Conservation (phyloP, 1,140 invertebrate genomes). For the Drosophila kanapiae region DNA sequence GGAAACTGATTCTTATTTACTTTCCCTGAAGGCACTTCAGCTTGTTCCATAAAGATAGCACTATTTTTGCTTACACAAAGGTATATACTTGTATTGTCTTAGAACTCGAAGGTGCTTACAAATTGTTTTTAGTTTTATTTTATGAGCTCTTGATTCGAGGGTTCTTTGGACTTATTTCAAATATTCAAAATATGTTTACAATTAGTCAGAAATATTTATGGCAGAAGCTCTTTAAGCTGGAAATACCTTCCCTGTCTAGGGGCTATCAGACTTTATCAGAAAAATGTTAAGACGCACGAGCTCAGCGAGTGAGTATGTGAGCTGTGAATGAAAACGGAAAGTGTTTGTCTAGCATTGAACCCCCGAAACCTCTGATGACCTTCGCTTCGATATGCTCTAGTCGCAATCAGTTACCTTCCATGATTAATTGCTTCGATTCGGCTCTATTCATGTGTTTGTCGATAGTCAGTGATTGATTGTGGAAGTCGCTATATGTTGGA, state of each 20-base stretch:
- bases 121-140: not conserved
- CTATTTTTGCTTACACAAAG: conserved; percentile 19
- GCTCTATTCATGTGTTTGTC: conserved; percentile 9
- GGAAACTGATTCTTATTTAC: not conserved
- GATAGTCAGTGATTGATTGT: conserved; percentile 49
- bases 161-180: no score
- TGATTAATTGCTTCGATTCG: conserved; percentile 49
- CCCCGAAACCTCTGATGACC: conserved; percentile 18
- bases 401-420: conserved; percentile 46
- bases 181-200: conserved; percentile 25
- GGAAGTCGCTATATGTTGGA: conserved; percentile 6
- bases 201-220: not conserved
- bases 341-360: conserved; percentile 52
- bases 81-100: conserved; percentile 9
- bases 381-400: conserved; percentile 37
- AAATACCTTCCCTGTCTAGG: not conserved
- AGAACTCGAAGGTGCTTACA: conserved; percentile 28
- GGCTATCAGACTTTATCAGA: not conserved
- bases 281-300: conserved; percentile 28
- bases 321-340: conserved; percentile 49
- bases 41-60: conserved; percentile 35
- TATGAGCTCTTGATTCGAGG: conserved; percentile 1
- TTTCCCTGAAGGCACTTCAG: conserved; percentile 6
- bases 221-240: conserved; percentile 6
- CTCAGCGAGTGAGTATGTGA: conserved; percentile 5